Percentiles rank a stretch among this genome's conserved stretches.
phyloP scores from a whole-genome alignment of 2,113 vertebrate genomes.

The Myxocyprinus asiaticus region DNA sequence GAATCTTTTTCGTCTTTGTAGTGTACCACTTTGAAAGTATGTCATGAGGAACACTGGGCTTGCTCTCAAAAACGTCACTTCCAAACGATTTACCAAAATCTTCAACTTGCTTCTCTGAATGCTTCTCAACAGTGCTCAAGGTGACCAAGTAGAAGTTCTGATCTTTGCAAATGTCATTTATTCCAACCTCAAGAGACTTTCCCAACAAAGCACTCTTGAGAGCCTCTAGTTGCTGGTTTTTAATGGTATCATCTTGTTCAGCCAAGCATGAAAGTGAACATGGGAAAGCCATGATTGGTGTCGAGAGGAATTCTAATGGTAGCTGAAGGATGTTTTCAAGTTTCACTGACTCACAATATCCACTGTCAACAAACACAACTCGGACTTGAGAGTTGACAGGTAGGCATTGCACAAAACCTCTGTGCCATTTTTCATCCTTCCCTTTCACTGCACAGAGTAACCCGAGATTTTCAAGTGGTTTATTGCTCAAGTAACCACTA shows the following conservation, averaged over 20 bases:
- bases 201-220: conserved; percentile 80
- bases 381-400: conserved; percentile 75
- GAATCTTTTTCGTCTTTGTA: conserved; percentile 44
- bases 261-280: conserved; percentile 77
- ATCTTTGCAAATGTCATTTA: conserved; percentile 70
- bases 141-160: conserved; percentile 78
- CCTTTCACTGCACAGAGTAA: conserved; percentile 84
- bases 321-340: conserved; percentile 77
- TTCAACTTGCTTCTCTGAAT: conserved; percentile 2
- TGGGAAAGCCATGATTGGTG: conserved; percentile 82
- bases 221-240: conserved; percentile 72
- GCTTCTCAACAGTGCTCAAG: conserved; percentile 55
- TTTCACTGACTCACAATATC: conserved; percentile 79
- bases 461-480: conserved; percentile 75
- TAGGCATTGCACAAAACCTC: conserved; percentile 84
- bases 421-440: conserved; percentile 83
- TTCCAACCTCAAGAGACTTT: conserved; percentile 66
- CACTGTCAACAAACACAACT: conserved; percentile 90
- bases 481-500: conserved; percentile 53
- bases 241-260: conserved; percentile 62
- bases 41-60: background rate
- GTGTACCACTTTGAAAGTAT: conserved; percentile 2
- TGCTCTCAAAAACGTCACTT: background rate
- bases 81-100: background rate
- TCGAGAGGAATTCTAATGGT: conserved; percentile 73